Base-by-base conservation (phyloP, 2,888 invertebrate genomes). In the Phytoseiulus persimilis region DNA sequence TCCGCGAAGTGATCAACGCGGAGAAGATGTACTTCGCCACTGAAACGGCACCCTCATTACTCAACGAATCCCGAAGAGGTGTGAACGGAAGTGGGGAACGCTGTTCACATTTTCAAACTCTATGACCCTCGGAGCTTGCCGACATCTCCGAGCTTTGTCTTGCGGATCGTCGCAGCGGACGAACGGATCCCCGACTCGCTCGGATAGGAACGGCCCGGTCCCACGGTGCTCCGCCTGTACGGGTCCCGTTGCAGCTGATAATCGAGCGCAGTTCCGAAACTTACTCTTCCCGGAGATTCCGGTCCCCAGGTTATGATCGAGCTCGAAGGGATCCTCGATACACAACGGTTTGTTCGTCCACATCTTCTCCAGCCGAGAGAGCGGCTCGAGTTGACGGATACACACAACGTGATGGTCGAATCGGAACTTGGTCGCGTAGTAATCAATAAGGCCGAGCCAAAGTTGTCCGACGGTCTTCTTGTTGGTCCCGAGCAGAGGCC, bases 291-390 rank as follows among this genome's bases (percentile, higher is more conserved):
- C 92, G 0, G 94, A 93, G 87, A 95, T 92, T 1, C 94, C 94
- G 90, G 93, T 92, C 31, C 94, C 94, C 83, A 95, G 92, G 91
- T 95, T 95, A 91, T 94, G 94, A 90, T 91, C 92, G 83, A 94
- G 92, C 91, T 94, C 94, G 92, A 95, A 95, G 11, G 95, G 95
- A 92, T 95, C 95, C 93, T 95, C 94, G 91, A 95, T 94, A 46
- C 94, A 94, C 90, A 95, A 92, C 89, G 93, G 93, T 89, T 93
- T 93, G 0, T 93, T 93, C 91, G 93, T 93, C 94, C 94, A 94
- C 45, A 94, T 92, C 91, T 94, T 94, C 90, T 94, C 94, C 91
- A 94, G 93, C 90, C 94, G 93, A 0, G 93, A 93, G 83, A 95
- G 92, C 0, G 92, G 92, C 46, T 92, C 92, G 6, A 91, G 91